Evolutionary conservation across 2,797 vertebrate genomes (phyloP).

Genomic region (Enteromius mattozi): DNA sequence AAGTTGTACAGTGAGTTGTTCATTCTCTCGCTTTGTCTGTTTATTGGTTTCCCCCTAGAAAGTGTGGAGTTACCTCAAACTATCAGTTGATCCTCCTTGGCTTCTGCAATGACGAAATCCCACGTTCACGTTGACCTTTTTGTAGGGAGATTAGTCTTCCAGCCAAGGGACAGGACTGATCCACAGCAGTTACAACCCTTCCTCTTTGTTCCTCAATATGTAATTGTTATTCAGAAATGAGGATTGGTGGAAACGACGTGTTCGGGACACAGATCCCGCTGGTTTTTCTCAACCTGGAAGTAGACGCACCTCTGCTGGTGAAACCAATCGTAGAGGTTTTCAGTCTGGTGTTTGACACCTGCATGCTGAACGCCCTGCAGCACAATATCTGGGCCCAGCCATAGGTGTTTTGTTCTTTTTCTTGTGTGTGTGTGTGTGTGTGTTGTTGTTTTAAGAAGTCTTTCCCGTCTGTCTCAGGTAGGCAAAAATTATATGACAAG

Average conservation of each 20-base stretch:
- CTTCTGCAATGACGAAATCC: conserved; percentile 63
- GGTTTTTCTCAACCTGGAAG: conserved; percentile 58
- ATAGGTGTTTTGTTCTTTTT: conserved; percentile 45
- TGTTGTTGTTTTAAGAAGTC: conserved; percentile 56
- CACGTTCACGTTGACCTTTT: conserved; percentile 54
- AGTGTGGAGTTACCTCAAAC: conserved; percentile 63
- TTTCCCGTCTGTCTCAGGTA: conserved; percentile 78
- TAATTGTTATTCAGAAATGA: conserved; percentile 45
- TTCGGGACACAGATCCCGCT: conserved; percentile 59
- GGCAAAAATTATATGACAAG: conserved; percentile 69
- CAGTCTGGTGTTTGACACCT: conserved; percentile 49
- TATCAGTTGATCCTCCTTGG: conserved; percentile 62
- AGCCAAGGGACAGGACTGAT: conserved; percentile 59
- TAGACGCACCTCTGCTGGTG: conserved; percentile 49
- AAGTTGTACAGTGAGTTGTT: conserved; percentile 46
- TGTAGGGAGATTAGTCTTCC: conserved; percentile 68
- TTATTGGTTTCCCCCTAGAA: conserved; percentile 59
- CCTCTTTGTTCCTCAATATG: conserved; percentile 46
- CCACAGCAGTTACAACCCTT: conserved; percentile 46
- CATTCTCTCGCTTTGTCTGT: conserved; percentile 58
- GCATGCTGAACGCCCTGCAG: conserved; percentile 56
- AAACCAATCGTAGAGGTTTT: conserved; percentile 55
- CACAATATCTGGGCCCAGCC: conserved; percentile 56
- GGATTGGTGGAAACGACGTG: conserved; percentile 40
- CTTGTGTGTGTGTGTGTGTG: conserved; percentile 15